phyloP scores from a whole-genome alignment of 2,113 vertebrate species.

The Argyrosomus japonicus region DNA sequence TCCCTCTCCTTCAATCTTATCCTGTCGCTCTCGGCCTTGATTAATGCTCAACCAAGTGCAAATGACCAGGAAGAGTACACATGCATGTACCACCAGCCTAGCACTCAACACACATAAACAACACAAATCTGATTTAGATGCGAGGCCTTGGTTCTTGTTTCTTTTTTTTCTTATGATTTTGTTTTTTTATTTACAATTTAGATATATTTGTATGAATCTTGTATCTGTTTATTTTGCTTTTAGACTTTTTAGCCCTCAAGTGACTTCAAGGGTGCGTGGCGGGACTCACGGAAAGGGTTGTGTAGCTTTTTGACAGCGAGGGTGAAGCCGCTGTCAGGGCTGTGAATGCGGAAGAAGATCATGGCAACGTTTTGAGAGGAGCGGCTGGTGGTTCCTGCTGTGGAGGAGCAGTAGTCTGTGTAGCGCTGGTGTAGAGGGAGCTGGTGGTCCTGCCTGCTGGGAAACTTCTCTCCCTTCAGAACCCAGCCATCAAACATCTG shows the following conservation, averaged over 20 bases:
- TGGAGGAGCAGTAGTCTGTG: conserved; percentile 88
- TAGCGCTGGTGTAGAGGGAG: conserved; percentile 90
- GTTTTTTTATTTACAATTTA: background rate
- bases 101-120: background rate
- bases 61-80: conserved; percentile 48
- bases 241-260: background rate
- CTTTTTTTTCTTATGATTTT: background rate
- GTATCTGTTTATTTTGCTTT: background rate
- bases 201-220: background rate
- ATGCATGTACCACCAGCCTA: background rate
- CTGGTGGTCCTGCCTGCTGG: conserved; percentile 91
- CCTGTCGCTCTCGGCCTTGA: conserved; percentile 62
- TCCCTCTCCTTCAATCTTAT: conserved; percentile 58
- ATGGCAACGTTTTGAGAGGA: conserved; percentile 97
- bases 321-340: conserved; percentile 90
- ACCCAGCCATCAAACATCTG: conserved; percentile 98
- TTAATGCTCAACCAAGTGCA: conserved; percentile 60
- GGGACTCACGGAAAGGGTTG: conserved; percentile 93
- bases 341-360: conserved; percentile 93
- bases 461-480: conserved; percentile 96
- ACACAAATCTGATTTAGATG: conserved; percentile 17
- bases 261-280: background rate
- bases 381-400: conserved; percentile 77
- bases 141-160: background rate
- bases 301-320: conserved; percentile 87